phyloP scores from a whole-genome alignment of 2,113 vertebrate genomes.

The Albula glossodonta region DNA sequence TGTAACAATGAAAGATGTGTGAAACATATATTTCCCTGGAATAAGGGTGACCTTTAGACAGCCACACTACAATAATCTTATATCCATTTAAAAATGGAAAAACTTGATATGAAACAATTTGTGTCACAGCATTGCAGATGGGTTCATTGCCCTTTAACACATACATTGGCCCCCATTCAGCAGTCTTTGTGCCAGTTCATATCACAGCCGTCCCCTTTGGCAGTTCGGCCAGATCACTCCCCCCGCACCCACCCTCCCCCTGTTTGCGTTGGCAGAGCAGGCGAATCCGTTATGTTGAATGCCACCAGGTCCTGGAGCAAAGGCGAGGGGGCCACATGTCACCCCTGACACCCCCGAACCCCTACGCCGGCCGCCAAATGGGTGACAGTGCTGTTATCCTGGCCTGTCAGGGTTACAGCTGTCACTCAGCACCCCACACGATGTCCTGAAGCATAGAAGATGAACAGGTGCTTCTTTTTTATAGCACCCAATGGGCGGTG shows the following conservation, averaged over 20 bases:
- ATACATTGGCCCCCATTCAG: background rate
- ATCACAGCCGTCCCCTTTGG: conserved; percentile 41
- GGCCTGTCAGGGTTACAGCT: conserved; percentile 49
- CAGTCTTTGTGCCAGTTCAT: background rate
- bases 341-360: conserved; percentile 42
- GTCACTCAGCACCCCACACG: conserved; percentile 35
- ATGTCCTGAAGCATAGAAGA: conserved; percentile 41
- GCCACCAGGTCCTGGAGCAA: conserved; percentile 50
- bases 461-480: conserved; percentile 64
- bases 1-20: background rate
- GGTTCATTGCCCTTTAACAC: background rate
- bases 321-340: conserved; percentile 62
- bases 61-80: background rate
- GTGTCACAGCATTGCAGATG: background rate
- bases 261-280: conserved; percentile 62
- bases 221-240: conserved; percentile 55
- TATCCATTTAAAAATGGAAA: background rate
- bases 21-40: background rate
- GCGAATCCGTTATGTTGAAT: conserved; percentile 68
- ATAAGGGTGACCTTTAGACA: background rate
- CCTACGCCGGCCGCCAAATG: conserved; percentile 39
- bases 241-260: conserved; percentile 42
- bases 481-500: conserved; percentile 28
- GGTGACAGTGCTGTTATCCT: conserved; percentile 66
- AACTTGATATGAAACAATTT: background rate